A percentile compares a stretch with the other conserved stretches of the same genome.
These are phyloP conservation scores for Epicauta chinensis DNA, from an alignment of 1,140 invertebrate genomes.

Conservation along the genomic window DNA sequence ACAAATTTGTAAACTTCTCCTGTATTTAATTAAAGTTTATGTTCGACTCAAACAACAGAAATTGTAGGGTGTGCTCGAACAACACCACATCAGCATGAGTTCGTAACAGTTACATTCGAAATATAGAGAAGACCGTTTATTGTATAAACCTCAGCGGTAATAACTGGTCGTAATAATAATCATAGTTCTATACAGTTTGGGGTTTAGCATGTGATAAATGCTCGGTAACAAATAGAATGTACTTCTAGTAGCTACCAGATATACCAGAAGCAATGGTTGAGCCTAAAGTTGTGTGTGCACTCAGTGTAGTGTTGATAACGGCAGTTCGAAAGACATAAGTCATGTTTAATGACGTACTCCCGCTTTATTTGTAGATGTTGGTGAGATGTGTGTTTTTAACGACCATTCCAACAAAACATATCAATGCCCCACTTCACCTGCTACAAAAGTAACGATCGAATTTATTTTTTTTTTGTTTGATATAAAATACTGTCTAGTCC, in stretches of 20 bases:
- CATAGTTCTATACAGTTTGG: conserved; percentile 11
- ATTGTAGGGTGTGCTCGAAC: neutral
- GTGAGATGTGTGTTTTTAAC: conserved; percentile 14
- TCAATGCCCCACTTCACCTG: no score
- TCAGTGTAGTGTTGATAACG: conserved; percentile 19
- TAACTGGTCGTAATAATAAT: conserved; percentile 14
- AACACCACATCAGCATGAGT: neutral
- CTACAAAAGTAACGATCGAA: no score
- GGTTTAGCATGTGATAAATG: conserved; percentile 12
- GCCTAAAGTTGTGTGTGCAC: conserved; percentile 5
- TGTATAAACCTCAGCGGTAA: conserved; percentile 5
- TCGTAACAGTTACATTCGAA: neutral
- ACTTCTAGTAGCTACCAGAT: no score
- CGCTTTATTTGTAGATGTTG: conserved; percentile 9
- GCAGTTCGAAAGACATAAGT: conserved; percentile 12
- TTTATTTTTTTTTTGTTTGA: no score
- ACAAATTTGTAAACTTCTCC: neutral
- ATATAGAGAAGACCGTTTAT: neutral
- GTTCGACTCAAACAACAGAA: neutral
- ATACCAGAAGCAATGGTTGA: no score
- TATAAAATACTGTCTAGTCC: no score
- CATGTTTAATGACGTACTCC: conserved; percentile 16
- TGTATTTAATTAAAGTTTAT: conserved; percentile 8
- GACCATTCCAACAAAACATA: conserved; percentile 1
- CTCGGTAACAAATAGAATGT: neutral